Evolutionary conservation across 2,113 vertebrate genomes (phyloP).

Genomic region (Aphyosemion australe): DNA sequence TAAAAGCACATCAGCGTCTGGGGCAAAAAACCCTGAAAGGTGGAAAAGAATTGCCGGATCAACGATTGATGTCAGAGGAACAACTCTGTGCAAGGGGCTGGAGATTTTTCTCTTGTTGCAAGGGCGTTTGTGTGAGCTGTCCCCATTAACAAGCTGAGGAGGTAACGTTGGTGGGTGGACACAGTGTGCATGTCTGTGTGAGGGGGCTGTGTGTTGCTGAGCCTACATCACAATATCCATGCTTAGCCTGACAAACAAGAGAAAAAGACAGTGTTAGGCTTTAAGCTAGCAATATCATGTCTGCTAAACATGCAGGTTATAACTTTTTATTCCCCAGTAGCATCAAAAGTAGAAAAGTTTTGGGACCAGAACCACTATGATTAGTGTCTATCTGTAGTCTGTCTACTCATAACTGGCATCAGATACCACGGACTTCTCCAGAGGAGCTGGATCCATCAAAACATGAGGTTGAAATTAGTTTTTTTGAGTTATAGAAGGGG

Average conservation of each 20-base stretch:
- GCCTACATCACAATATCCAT: slow-evolving; percentile 32
- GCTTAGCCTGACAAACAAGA: slow-evolving; percentile 36
- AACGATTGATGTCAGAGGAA: slow-evolving; percentile 74
- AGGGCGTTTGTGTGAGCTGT: slow-evolving; percentile 40
- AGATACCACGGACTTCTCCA: background rate
- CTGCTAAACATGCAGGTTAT: slow-evolving; percentile 3
- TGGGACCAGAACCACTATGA: background rate
- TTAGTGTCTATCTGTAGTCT: background rate
- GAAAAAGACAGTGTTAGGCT: slow-evolving; percentile 25
- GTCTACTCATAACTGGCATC: background rate
- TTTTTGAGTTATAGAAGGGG: background rate
- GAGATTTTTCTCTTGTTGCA: slow-evolving; percentile 60
- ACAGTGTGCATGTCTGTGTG: slow-evolving; percentile 23
- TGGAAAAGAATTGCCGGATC: slow-evolving; percentile 70
- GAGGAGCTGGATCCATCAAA: background rate
- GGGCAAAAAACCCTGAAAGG: slow-evolving; percentile 55
- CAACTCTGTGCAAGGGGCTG: slow-evolving; percentile 58
- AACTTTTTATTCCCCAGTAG: slow-evolving; percentile 4
- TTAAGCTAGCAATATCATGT: background rate
- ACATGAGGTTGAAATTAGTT: background rate
- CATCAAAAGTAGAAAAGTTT: slow-evolving; percentile 4
- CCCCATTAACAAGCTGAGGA: slow-evolving; percentile 62
- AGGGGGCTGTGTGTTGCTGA: slow-evolving; percentile 9
- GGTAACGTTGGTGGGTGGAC: slow-evolving; percentile 64
- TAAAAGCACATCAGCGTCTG: slow-evolving; percentile 68